Evolutionary conservation across 2,888 invertebrate genomes (phyloP).

Genomic region (Chromoteleia sp.): DNA sequence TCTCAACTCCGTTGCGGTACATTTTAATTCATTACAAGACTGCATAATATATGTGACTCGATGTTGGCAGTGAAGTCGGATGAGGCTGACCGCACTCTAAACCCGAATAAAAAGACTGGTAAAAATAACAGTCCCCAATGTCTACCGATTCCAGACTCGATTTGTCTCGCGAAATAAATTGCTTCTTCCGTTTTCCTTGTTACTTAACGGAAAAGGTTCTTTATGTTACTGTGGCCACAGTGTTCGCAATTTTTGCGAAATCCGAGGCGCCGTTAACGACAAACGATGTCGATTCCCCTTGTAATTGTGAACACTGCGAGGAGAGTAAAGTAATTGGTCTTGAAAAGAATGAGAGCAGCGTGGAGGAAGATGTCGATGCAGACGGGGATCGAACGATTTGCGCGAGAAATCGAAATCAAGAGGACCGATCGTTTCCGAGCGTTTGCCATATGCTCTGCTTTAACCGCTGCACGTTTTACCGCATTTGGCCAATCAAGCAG

Average conservation of each 20-base stretch:
- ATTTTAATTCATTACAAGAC: slow-evolving; percentile 49
- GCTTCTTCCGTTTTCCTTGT: slow-evolving; percentile 61
- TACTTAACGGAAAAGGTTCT: slow-evolving; percentile 66
- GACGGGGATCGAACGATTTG: slow-evolving; percentile 79
- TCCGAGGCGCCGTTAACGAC: slow-evolving; percentile 63
- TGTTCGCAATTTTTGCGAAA: slow-evolving; percentile 64
- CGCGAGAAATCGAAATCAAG: slow-evolving; percentile 78
- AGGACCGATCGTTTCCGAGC: slow-evolving; percentile 79
- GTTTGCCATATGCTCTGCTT: slow-evolving; percentile 81
- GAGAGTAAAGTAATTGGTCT: slow-evolving; percentile 72
- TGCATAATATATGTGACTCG: slow-evolving; percentile 36
- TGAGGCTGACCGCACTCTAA: slow-evolving; percentile 50
- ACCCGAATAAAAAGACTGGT: slow-evolving; percentile 60
- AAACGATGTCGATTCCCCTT: slow-evolving; percentile 68
- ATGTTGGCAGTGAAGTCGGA: slow-evolving; percentile 40
- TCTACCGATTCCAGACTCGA: slow-evolving; percentile 59
- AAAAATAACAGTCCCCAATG: slow-evolving; percentile 62
- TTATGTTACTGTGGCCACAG: slow-evolving; percentile 65
- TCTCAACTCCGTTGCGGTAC: background rate
- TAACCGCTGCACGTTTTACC: slow-evolving; percentile 79
- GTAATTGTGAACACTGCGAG: slow-evolving; percentile 67
- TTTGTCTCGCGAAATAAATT: slow-evolving; percentile 69
- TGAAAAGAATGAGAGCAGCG: slow-evolving; percentile 67
- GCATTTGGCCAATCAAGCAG: slow-evolving; percentile 62
- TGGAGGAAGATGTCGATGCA: slow-evolving; percentile 75